phyloP scores from a whole-genome alignment of 2,888 invertebrate genomes.

The Formica aserva region DNA sequence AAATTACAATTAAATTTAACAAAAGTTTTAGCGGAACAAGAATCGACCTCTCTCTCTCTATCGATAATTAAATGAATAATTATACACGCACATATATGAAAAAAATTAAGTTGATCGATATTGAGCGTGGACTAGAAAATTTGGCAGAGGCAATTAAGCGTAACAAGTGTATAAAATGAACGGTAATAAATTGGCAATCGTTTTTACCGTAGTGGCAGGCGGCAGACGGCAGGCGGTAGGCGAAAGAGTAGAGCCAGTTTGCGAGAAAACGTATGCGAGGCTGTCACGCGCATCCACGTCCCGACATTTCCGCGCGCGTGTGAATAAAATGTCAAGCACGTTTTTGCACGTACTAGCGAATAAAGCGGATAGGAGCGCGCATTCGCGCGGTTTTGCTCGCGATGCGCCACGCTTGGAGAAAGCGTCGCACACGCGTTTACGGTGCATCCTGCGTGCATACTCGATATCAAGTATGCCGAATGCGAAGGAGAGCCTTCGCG shows the following conservation, averaged over 20 bases:
- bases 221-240: not conserved
- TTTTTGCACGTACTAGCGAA: conserved; percentile 58
- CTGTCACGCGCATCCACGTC: conserved; percentile 15
- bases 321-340: conserved; percentile 69
- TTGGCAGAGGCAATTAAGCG: not conserved
- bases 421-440: conserved; percentile 73
- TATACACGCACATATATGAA: not conserved
- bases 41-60: not conserved
- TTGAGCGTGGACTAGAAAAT: not conserved
- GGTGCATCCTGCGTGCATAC: conserved; percentile 78
- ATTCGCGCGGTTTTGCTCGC: conserved; percentile 29
- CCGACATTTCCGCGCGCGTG: conserved; percentile 41
- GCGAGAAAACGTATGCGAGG: not conserved
- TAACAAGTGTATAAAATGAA: not conserved
- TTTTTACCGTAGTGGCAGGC: not conserved
- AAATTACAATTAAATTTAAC: not conserved
- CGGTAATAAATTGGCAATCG: not conserved
- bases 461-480: conserved; percentile 80
- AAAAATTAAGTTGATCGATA: not conserved
- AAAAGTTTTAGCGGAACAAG: not conserved
- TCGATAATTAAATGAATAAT: not conserved
- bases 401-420: conserved; percentile 65
- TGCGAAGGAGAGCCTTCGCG: conserved; percentile 77
- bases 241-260: not conserved
- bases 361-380: conserved; percentile 39